These are phyloP conservation scores for Zaprionus obscuricornis DNA, from an alignment of 2,888 invertebrate species.

Conservation along the genomic window DNA sequence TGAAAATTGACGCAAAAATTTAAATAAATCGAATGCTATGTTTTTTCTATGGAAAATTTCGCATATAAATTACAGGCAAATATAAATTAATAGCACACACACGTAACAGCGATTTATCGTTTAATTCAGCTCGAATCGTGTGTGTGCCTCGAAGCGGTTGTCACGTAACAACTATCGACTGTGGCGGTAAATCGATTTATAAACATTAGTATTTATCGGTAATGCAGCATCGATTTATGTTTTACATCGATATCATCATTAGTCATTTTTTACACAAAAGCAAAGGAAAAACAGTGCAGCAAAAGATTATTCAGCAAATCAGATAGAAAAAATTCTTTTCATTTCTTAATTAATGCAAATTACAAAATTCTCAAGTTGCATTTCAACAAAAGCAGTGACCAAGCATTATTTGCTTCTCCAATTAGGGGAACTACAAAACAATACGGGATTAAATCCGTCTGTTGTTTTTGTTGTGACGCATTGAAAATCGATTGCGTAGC, in stretches of 20 bases:
- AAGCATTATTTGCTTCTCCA: conserved; percentile 18
- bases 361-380: conserved; percentile 27
- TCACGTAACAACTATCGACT: neutral
- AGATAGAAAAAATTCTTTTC: conserved; percentile 24
- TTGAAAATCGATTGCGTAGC: conserved; percentile 65
- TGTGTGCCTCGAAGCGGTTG: neutral
- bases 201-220: no score
- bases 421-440: conserved; percentile 8
- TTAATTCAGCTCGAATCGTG: neutral
- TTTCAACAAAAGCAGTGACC: neutral
- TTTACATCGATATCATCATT: conserved; percentile 40
- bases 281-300: conserved; percentile 35
- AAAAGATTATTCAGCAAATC: conserved; percentile 45
- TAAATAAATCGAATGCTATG: no score
- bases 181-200: conserved; percentile 10
- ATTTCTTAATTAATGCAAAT: conserved; percentile 52
- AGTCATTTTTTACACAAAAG: conserved; percentile 62
- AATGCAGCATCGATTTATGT: conserved; percentile 33
- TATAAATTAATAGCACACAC: no score
- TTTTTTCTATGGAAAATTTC: no score
- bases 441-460: conserved; percentile 1
- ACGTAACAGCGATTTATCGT: neutral
- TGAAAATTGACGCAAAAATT: neutral
- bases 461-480: conserved; percentile 37
- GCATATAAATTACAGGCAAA: no score